Evolutionary conservation across 2,113 vertebrate species (phyloP).

Genomic region (Varanus salvator): DNA sequence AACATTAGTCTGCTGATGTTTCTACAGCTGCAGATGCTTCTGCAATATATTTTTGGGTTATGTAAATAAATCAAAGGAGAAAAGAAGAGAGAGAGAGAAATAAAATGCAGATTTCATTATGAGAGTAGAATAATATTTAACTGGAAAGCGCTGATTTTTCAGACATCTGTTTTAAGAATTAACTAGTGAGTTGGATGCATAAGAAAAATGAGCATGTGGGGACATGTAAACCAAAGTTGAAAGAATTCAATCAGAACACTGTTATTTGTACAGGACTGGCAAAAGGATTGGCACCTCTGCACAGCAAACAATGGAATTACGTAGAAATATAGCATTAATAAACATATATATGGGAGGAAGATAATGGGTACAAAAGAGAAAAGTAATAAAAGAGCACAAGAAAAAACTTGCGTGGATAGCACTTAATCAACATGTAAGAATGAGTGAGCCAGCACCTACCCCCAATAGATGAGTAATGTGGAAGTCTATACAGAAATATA

Average conservation of each 20-base stretch:
- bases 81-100: background rate
- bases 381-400: constrained; percentile 19
- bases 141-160: constrained; percentile 18
- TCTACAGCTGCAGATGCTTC: constrained; percentile 26
- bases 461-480: constrained; percentile 35
- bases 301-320: constrained; percentile 6
- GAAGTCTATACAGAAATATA: constrained; percentile 15
- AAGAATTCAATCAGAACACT: constrained; percentile 25
- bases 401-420: constrained; percentile 14
- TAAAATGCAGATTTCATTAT: constrained; percentile 28
- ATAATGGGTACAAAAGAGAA: background rate
- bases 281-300: constrained; percentile 28
- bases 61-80: constrained; percentile 22
- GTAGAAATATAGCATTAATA: background rate
- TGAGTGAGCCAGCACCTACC: background rate
- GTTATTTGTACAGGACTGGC: constrained; percentile 13
- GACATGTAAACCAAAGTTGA: constrained; percentile 51
- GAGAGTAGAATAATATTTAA: constrained; percentile 30
- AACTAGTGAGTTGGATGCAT: background rate
- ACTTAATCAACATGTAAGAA: constrained; percentile 18
- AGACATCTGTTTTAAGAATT: constrained; percentile 26
- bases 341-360: background rate
- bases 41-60: constrained; percentile 24
- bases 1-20: background rate
- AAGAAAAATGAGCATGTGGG: background rate